A percentile compares a stretch with the other conserved stretches of the same genome.
phyloP scores from a whole-genome alignment of 2,888 invertebrate species.

The Oscheius sp. region DNA sequence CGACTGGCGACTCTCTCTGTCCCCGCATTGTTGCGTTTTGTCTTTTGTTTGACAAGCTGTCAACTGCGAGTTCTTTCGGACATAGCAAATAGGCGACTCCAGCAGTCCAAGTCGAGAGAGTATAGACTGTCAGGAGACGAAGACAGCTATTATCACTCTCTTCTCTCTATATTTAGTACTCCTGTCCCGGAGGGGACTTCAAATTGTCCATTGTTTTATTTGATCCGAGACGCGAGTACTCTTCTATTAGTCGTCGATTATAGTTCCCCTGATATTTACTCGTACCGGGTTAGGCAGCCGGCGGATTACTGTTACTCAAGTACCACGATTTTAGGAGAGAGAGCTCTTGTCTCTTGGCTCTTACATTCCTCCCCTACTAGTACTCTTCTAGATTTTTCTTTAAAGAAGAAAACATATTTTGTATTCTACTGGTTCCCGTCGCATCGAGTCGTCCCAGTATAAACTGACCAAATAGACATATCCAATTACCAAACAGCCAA shows the following conservation, averaged over 20 bases:
- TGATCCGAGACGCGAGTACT: too few species aligned
- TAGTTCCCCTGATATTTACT: too few species aligned
- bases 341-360: too few species aligned
- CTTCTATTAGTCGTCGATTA: too few species aligned
- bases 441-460: too few species aligned
- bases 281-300: neutral
- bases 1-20: neutral
- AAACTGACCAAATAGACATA: too few species aligned
- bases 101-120: neutral
- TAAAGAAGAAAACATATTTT: too few species aligned
- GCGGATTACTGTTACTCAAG: conserved; percentile 11
- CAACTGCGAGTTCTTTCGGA: conserved; percentile 39
- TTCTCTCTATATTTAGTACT: conserved; percentile 36
- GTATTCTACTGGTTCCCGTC: too few species aligned
- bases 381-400: too few species aligned
- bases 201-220: conserved; percentile 22
- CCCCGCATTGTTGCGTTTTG: conserved; percentile 35
- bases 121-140: too few species aligned
- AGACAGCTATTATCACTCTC: conserved; percentile 31
- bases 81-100: conserved; percentile 30
- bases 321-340: neutral
- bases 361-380: too few species aligned
- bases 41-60: conserved; percentile 40
- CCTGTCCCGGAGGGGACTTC: neutral
- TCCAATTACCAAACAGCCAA: too few species aligned